Evolutionary conservation across 1,140 invertebrate species (phyloP).

Genomic region (Protaetia brevitarsis): DNA sequence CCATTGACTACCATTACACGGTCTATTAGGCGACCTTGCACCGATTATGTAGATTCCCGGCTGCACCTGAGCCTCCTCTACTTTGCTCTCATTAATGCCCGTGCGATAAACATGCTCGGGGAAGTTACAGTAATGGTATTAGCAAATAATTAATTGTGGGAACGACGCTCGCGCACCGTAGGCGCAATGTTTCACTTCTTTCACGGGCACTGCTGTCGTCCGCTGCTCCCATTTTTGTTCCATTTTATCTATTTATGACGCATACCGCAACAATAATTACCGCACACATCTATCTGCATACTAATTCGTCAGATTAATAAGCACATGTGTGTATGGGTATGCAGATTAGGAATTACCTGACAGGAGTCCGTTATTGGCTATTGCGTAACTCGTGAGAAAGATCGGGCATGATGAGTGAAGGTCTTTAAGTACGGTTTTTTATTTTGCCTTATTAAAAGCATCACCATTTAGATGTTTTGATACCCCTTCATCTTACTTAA

Average conservation of each 20-base stretch:
- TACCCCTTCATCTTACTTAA: no score
- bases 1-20: background rate
- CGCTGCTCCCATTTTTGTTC: background rate
- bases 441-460: background rate
- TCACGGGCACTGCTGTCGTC: background rate
- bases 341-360: background rate
- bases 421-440: background rate
- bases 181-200: background rate
- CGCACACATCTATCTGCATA: background rate
- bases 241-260: background rate
- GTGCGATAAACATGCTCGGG: background rate
- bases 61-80: background rate
- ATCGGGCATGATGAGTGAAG: background rate
- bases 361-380: background rate
- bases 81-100: conserved; percentile 10
- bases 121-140: conserved; percentile 4
- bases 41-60: background rate
- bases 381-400: background rate
- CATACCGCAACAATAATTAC: conserved; percentile 15
- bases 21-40: conserved; percentile 5
- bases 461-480: background rate
- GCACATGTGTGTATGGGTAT: background rate
- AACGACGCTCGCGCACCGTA: background rate
- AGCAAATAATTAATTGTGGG: conserved; percentile 15
- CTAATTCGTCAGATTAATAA: background rate